A percentile compares a stretch with the other conserved stretches of the same genome.
These are phyloP conservation scores for Micropterix aruncella DNA, from an alignment of 2,888 invertebrate species.

Conservation along the genomic window DNA sequence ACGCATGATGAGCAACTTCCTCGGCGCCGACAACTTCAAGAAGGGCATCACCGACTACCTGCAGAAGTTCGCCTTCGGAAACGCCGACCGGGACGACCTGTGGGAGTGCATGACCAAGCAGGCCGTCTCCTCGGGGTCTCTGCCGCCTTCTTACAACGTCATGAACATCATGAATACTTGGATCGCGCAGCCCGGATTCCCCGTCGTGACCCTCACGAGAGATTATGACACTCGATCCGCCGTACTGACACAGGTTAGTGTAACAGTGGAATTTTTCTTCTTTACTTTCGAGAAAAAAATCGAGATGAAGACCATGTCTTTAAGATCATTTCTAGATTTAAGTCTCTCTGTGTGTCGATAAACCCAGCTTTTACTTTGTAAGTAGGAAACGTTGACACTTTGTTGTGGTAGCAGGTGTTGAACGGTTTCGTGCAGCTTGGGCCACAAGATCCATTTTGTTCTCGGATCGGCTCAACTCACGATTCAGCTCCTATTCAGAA, in stretches of 20 bases:
- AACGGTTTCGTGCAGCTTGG: no score
- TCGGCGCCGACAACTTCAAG: slow-evolving; percentile 46
- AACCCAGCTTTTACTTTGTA: no score
- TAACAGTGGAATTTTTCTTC: no score
- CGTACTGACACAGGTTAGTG: slow-evolving; percentile 23
- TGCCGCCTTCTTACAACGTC: slow-evolving; percentile 21
- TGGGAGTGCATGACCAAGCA: slow-evolving; percentile 48
- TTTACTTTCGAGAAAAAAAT: no score
- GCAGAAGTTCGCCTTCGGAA: slow-evolving; percentile 35
- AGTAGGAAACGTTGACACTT: no score
- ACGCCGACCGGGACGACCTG: slow-evolving; percentile 48
- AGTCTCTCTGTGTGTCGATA: no score
- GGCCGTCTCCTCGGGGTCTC: slow-evolving; percentile 1
- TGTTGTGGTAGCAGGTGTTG: no score
- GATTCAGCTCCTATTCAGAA: no score
- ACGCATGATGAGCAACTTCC: slow-evolving; percentile 55
- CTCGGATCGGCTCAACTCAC: no score
- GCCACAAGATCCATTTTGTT: no score
- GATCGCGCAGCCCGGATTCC: slow-evolving; percentile 54
- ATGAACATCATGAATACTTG: slow-evolving; percentile 50
- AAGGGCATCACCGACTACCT: slow-evolving; percentile 37
- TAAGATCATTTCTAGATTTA: no score
- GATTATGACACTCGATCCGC: slow-evolving; percentile 23
- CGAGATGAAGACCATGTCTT: no score
- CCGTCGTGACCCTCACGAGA: slow-evolving; percentile 40